Base-by-base conservation (phyloP, 2,797 vertebrate genomes). In the Sus cebifrons region DNA sequence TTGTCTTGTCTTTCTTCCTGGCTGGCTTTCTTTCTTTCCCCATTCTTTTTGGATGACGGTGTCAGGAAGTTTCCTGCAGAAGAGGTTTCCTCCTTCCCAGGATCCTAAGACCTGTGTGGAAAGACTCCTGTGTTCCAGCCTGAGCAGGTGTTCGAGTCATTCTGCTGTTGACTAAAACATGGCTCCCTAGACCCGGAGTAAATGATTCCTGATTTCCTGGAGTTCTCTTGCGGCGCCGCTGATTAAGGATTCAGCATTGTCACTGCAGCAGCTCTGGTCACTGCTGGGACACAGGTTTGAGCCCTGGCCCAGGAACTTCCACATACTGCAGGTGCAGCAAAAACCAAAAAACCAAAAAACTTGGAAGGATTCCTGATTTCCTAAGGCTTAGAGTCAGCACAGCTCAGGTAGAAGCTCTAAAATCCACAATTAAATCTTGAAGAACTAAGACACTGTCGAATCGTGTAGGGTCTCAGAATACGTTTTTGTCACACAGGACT, bases 81-180 rank as follows among this genome's bases (percentile, higher is more conserved):
- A 89, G 44, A 78, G 75, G 32, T 58, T 36, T 79, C 25, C 77
- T 91, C 74, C 67, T 91, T 85, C 40, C 86, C 21, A 15, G 68
- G 62, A 74, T 65, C 54, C 65, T 40, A 60, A 12, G n/a, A 40
- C 75, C 32, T 70, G 62, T 44, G 82, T 40, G 20, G 32, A 52
- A 75, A 91, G 27, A 29, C 12, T 52, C n/a, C 27, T 0, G 0
- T n/a, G 20, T 81, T 86, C 12, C 20, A 14, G 3, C 20, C 54
- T 54, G 54, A 67, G 44, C n/a, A 78, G 49, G 6, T 23, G 3
- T 32, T n/a, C 29, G 6, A 32, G 54, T 29, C 40, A 27, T 70
- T 74, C 64, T 78, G 27, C 44, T 71, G 21, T 13, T 71, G 36
- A 44, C 29, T n/a, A 49, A 83, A 32, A 64, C 78, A 68, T 78